Conservation (phyloP, 2,113 vertebrate genomes). For the Xyliphius kryptos region DNA sequence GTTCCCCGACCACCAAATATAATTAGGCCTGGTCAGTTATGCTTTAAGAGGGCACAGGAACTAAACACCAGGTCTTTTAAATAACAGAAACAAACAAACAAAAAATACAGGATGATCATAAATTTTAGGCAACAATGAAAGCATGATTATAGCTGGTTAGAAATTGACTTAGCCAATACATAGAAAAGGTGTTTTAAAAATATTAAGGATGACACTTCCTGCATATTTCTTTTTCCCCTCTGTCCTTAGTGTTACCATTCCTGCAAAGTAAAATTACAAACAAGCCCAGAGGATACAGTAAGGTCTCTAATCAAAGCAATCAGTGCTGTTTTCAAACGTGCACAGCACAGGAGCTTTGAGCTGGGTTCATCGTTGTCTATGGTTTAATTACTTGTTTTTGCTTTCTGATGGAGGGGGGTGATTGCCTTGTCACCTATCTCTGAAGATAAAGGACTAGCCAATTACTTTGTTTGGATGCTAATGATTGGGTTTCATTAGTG, state of each 20-base stretch:
- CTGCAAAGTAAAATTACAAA: constrained; percentile 62
- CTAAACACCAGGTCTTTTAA: too few relatives aligned
- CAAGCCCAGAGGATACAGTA: constrained; percentile 89
- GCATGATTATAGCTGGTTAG: too few relatives aligned
- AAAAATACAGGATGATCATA: too few relatives aligned
- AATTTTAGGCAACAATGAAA: too few relatives aligned
- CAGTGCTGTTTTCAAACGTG: constrained; percentile 97
- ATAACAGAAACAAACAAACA: too few relatives aligned
- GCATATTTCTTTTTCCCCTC: background rate
- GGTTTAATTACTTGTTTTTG: constrained; percentile 99
- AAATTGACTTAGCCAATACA: too few relatives aligned
- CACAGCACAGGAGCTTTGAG: constrained; percentile 80
- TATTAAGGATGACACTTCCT: too few relatives aligned
- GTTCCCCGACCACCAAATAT: too few relatives aligned
- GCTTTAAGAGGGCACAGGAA: too few relatives aligned
- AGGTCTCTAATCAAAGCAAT: constrained; percentile 98
- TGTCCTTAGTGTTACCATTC: constrained; percentile 13
- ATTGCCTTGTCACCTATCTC: constrained; percentile 98
- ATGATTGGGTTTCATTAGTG: constrained; percentile 99
- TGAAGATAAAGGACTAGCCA: constrained; percentile 91
- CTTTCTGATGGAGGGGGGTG: constrained; percentile 92
- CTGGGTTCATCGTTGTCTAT: constrained; percentile 91
- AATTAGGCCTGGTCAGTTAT: too few relatives aligned
- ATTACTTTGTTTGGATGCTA: constrained; percentile 99
- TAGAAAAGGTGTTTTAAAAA: too few relatives aligned